Evolutionary conservation across 2,888 invertebrate species (phyloP).

Genomic region (Biston betularia): DNA sequence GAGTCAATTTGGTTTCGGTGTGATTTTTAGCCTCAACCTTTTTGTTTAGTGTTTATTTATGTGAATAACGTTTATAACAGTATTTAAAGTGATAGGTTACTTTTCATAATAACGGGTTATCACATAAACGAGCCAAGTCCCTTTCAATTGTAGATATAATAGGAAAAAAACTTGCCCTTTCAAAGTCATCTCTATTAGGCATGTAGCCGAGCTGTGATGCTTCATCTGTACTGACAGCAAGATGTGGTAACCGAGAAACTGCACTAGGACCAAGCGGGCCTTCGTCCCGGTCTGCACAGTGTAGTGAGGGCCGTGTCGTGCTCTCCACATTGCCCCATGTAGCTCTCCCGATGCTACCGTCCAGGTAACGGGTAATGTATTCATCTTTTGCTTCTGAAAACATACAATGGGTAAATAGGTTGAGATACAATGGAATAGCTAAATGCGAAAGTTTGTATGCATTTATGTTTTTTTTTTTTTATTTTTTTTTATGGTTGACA

Average conservation of each 20-base stretch:
- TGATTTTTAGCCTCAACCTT: too few species aligned
- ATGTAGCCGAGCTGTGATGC: conserved; percentile 96
- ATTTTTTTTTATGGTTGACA: too few species aligned
- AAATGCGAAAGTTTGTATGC: too few species aligned
- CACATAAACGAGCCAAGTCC: too few species aligned
- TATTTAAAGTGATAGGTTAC: too few species aligned
- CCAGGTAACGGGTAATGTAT: conserved; percentile 94
- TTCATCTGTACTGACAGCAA: conserved; percentile 94
- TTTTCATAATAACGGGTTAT: too few species aligned
- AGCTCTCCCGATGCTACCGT: conserved; percentile 95
- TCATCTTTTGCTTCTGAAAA: conserved; percentile 94
- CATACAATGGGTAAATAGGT: not conserved
- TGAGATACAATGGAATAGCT: too few species aligned
- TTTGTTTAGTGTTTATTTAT: too few species aligned
- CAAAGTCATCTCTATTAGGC: conserved; percentile 98
- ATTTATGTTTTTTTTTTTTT: too few species aligned
- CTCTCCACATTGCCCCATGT: conserved; percentile 93
- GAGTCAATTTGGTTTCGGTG: too few species aligned
- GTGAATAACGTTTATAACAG: too few species aligned
- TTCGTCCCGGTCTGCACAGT: conserved; percentile 91
- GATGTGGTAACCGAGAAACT: conserved; percentile 90
- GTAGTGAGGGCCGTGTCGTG: conserved; percentile 89
- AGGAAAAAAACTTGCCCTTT: conserved; percentile 87
- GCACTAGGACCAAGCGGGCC: conserved; percentile 92
- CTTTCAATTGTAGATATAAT: not conserved